Base-by-base conservation (phyloP, 2,113 vertebrate species). In the Zeus faber region DNA sequence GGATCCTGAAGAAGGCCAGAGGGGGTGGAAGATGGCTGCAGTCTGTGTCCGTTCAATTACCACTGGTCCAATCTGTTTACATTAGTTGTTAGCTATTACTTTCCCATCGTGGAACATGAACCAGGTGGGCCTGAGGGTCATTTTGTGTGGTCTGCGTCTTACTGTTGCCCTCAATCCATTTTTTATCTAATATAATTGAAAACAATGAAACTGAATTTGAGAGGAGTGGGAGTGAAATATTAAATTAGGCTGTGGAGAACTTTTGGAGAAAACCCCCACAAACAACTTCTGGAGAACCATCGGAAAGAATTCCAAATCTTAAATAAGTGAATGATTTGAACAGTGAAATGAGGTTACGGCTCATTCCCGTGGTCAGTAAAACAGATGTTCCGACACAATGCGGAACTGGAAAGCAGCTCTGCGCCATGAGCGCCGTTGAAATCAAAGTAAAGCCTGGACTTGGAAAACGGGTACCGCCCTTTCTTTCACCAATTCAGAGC, bases 11-110 rank as follows among this genome's bases (percentile, higher is more conserved):
- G 62, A 57, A 63, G 61, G 45, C 51, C 40, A 25, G n/a, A 43
- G 64, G 33, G 43, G 17, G 13, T 51, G 56, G 50, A 48, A 5
- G 20, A 24, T 17, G 63, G 45, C 74, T 77, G 77, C 10, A 54
- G 23, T 59, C 58, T 53, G 46, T 63, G 55, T 76, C 75, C 67
- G 46, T 58, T 77, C 59, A 83, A 62, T 76, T 70, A 76, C 54
- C 62, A 72, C 80, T 76, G 48, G 49, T 41, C 31, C 49, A 67
- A 72, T 82, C 67, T 83, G 64, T 81, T 85, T 76, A 74, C 75
- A 60, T 10, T 67, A 65, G 65, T 72, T 70, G 21, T 71, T 70
- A 73, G 58, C 51, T 50, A 62, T 58, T 62, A 51, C 54, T 72
- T 65, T 57, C 59, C 61, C 48, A 54, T 29, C 54, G 63, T 56